Evolutionary conservation across 1,140 invertebrate genomes (phyloP).

Genomic region (Galleria mellonella): DNA sequence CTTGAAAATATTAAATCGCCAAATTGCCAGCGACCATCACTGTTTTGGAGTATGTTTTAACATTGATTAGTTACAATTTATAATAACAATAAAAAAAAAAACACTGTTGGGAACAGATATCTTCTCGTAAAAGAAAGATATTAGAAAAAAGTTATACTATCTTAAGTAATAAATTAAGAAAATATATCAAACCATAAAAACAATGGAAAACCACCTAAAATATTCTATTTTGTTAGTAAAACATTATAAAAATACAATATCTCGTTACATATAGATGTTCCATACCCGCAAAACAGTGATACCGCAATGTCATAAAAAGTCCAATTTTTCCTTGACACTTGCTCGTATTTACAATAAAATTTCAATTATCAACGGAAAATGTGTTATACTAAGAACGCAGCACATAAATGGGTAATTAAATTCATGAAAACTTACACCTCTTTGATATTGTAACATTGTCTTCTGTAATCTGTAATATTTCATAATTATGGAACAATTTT

Average conservation of each 20-base stretch:
- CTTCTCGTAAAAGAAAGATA: too few species aligned
- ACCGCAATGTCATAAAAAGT: conserved; percentile 7
- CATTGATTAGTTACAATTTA: not conserved
- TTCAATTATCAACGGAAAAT: conserved; percentile 23
- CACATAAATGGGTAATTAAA: conserved; percentile 49
- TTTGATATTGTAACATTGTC: conserved; percentile 11
- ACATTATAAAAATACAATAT: too few species aligned
- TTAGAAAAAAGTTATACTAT: too few species aligned
- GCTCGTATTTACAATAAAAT: conserved; percentile 65
- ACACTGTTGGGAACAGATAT: too few species aligned
- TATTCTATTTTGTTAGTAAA: too few species aligned
- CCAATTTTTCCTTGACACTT: conserved; percentile 58
- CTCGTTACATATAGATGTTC: not conserved
- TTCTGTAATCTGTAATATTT: not conserved
- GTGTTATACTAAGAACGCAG: conserved; percentile 43
- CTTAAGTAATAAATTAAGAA: not conserved
- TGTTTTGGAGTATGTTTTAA: conserved; percentile 31
- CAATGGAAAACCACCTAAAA: too few species aligned
- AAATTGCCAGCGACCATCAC: conserved; percentile 28
- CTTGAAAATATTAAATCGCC: conserved; percentile 5
- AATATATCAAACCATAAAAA: not conserved
- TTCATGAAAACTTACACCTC: conserved; percentile 41
- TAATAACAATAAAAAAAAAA: not conserved
- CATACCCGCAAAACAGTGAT: conserved; percentile 50
- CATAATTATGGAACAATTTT: too few species aligned